Percentiles rank a stretch among this genome's conserved stretches.
These are phyloP conservation scores for Lasioglossum lativentre DNA, from an alignment of 2,888 invertebrate genomes.

Conservation along the genomic window DNA sequence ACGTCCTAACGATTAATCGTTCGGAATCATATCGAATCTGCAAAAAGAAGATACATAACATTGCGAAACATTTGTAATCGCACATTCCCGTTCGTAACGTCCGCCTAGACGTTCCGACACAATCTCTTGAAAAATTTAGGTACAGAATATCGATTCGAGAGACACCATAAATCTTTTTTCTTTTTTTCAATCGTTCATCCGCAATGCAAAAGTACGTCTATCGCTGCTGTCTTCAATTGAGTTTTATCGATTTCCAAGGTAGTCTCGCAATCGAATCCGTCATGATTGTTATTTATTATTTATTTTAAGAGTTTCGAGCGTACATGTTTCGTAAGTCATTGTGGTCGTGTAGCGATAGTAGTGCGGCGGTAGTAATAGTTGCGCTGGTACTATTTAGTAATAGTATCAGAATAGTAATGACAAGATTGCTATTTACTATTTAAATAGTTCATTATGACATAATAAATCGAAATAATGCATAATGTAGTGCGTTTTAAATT, in stretches of 20 bases:
- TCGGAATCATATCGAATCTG: neutral
- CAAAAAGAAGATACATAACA: neutral
- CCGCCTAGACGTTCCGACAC: constrained; percentile 23
- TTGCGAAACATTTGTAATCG: constrained; percentile 11
- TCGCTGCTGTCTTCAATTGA: neutral
- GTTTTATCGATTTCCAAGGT: neutral
- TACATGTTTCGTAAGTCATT: neutral
- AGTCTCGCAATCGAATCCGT: neutral
- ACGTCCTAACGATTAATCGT: neutral
- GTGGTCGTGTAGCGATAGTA: neutral
- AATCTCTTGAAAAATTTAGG: constrained; percentile 42
- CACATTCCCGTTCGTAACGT: constrained; percentile 17
- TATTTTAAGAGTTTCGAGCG: neutral
- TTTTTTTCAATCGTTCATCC: neutral
- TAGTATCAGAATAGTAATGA: neutral
- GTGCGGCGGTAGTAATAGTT: neutral
- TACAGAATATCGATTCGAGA: constrained; percentile 39
- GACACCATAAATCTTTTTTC: constrained; percentile 27
- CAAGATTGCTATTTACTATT: too few species aligned
- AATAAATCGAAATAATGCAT: neutral
- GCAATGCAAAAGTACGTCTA: neutral
- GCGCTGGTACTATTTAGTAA: neutral
- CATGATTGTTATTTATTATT: neutral
- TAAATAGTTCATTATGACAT: neutral
- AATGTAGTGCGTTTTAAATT: neutral